Percentiles rank a stretch among this genome's conserved stretches.
Evolutionary conservation across 1,140 invertebrate genomes (phyloP).

Genomic region (Melanaphis sacchari): DNA sequence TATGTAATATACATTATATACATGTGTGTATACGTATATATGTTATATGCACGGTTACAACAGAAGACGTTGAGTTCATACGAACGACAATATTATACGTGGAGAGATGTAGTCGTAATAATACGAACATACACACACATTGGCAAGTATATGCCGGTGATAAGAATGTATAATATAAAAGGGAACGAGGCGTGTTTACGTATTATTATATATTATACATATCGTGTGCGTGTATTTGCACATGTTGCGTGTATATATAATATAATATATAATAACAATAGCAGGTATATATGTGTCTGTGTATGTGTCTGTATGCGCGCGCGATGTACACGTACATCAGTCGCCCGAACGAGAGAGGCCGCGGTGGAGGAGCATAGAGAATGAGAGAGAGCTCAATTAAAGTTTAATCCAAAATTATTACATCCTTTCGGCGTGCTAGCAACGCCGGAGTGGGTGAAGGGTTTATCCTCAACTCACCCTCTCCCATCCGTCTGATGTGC

Average conservation of each 20-base stretch:
- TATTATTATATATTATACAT: constrained; percentile 20
- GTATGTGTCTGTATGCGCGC: neutral
- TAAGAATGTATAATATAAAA: constrained; percentile 46
- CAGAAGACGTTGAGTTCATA: neutral
- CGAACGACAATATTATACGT: constrained; percentile 5
- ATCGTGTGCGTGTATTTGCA: neutral
- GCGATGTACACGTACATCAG: constrained; percentile 24
- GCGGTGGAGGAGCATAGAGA: neutral
- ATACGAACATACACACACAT: neutral
- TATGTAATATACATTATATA: neutral
- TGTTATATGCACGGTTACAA: neutral
- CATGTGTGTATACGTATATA: neutral
- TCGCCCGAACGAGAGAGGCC: neutral
- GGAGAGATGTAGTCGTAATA: neutral
- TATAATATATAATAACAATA: constrained; percentile 9
- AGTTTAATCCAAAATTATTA: constrained; percentile 57
- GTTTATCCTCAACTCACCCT: neutral
- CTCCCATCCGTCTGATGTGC: neutral
- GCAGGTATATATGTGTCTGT: neutral
- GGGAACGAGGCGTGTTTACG: constrained; percentile 21
- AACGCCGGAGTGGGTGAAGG: neutral
- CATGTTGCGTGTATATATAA: neutral
- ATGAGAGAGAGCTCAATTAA: constrained; percentile 47
- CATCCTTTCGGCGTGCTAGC: neutral
- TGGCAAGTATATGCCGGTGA: neutral